Evolutionary conservation across 2,797 vertebrate species (phyloP), one percentile per base, ranked within the genome.

Genomic region (Ctenopoma multispine): DNA sequence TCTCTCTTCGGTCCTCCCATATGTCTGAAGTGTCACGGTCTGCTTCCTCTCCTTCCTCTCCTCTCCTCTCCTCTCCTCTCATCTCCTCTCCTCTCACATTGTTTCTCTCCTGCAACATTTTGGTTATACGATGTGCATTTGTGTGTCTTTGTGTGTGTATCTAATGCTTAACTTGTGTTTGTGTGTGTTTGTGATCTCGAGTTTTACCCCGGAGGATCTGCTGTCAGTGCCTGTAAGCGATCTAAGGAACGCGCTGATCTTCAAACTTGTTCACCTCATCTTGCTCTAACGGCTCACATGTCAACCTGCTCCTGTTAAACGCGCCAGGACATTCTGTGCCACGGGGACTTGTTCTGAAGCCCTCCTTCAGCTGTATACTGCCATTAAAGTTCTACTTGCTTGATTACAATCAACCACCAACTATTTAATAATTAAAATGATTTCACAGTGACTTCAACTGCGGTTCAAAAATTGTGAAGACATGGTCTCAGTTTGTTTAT

Each of bases 11-110:
- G 72, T 72, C 84, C 79, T 79, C 81, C 90, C 81, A 69, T 86
- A 86, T 87, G 88, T 83, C 82, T 87, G 77, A 83, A 90, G 88
- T 83, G 83, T 85, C 83, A 82, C 57, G 72, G 86, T 87, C 81
- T 18, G 24, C 80, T 70, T 51, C 71, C 72, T 65, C 80, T 72
- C 70, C 55, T 17, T n/a, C n/a, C n/a, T n/a, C 63, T 40, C 24
- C 31, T 40, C 31, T 51, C 27, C 47, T 31, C 18, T 46, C 72
- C 71, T 63, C 80, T 72, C 70, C 54, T 17, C 63, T 40, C 24
- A 24, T 40, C 31, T 51, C 36, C 48, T 41, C n/a, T 46, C 69
- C 67, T 63, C 80, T 70, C 70, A 11, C 53, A 44, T 44, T 44
- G 8, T 10, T 62, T 56, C 10, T 36, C 36, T 18, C 38, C 10